Percentiles rank a stretch among this genome's conserved stretches.
These are phyloP conservation scores for Cartodere bifasciata DNA, from an alignment of 2,888 invertebrate species.

Conservation along the genomic window DNA sequence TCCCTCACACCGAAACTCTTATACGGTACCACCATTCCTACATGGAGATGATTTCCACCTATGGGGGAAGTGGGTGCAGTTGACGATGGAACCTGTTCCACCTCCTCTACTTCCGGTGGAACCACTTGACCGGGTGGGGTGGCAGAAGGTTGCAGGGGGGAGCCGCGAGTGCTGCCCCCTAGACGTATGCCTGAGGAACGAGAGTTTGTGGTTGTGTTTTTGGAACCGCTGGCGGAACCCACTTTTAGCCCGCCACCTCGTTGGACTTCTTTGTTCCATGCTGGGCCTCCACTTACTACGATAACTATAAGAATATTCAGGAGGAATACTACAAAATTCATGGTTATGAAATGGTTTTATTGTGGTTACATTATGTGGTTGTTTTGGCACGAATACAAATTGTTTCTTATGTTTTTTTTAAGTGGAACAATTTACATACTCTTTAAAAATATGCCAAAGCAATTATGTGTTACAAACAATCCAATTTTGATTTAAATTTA, in stretches of 20 bases:
- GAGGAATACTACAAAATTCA: slow-evolving; percentile 28
- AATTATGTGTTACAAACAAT: too few species aligned
- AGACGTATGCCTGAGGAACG: slow-evolving; percentile 31
- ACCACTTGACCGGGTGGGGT: slow-evolving; percentile 26
- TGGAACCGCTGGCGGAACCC: slow-evolving; percentile 24
- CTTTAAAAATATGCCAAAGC: too few species aligned
- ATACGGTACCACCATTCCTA: slow-evolving; percentile 66
- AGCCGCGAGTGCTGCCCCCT: slow-evolving; percentile 26
- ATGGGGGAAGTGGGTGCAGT: slow-evolving; percentile 9
- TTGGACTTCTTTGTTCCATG: slow-evolving; percentile 34
- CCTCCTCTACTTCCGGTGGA: slow-evolving; percentile 23
- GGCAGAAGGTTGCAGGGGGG: slow-evolving; percentile 22
- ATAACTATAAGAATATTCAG: slow-evolving; percentile 29
- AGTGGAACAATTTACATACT: too few species aligned
- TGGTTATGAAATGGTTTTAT: too few species aligned
- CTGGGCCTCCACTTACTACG: slow-evolving; percentile 33
- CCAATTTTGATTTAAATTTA: too few species aligned
- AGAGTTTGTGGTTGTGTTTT: slow-evolving; percentile 24
- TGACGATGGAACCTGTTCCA: slow-evolving; percentile 14
- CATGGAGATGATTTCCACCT: slow-evolving; percentile 33
- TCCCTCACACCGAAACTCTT: slow-evolving; percentile 63
- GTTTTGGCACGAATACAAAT: slow-evolving; percentile 3
- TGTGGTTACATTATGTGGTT: slow-evolving; percentile 11
- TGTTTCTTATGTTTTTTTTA: too few species aligned
- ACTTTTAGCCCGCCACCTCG: slow-evolving; percentile 31